These are phyloP conservation scores for Datnioides undecimradiatus DNA, from an alignment of 2,113 vertebrate species.

Conservation along the genomic window DNA sequence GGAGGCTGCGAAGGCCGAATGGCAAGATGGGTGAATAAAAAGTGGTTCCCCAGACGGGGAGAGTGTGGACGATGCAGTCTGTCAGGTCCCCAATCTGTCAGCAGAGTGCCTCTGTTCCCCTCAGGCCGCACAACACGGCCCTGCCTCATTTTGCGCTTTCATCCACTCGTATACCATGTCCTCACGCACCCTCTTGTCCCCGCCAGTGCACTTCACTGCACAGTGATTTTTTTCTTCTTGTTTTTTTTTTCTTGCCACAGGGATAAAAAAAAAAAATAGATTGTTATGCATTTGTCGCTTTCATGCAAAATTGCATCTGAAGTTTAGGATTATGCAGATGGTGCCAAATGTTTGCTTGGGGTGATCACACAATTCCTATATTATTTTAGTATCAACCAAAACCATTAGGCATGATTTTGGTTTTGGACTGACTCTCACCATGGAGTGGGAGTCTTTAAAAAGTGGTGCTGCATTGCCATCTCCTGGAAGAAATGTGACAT, in stretches of 20 bases:
- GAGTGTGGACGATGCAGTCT: slow-evolving; percentile 65
- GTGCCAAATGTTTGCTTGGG: slow-evolving; percentile 25
- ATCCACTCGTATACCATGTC: slow-evolving; percentile 68
- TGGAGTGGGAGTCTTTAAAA: slow-evolving; percentile 7
- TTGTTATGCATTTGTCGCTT: slow-evolving; percentile 27
- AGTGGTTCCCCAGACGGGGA: slow-evolving; percentile 15
- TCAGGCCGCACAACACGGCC: slow-evolving; percentile 41
- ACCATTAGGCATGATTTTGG: neutral
- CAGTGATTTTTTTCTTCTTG: slow-evolving; percentile 47
- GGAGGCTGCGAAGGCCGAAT: slow-evolving; percentile 4
- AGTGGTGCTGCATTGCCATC: slow-evolving; percentile 69
- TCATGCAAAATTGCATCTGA: slow-evolving; percentile 23
- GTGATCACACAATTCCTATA: slow-evolving; percentile 12
- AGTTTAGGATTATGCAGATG: slow-evolving; percentile 33
- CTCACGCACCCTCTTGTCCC: slow-evolving; percentile 72
- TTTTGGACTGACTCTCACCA: too few relatives aligned
- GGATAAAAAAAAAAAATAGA: slow-evolving; percentile 22
- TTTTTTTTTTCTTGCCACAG: too few relatives aligned
- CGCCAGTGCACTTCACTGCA: slow-evolving; percentile 56
- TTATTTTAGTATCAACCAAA: slow-evolving; percentile 23
- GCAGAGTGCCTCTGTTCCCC: slow-evolving; percentile 55
- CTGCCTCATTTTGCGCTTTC: slow-evolving; percentile 49
- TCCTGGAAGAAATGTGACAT: slow-evolving; percentile 55
- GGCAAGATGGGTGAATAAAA: slow-evolving; percentile 46
- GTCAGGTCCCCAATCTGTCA: slow-evolving; percentile 73